Evolutionary conservation across 37 sponge, comb jelly and placozoan species (phyloP), one percentile per base, ranked within the genome.

Genomic region (Beroe forskalii): DNA sequence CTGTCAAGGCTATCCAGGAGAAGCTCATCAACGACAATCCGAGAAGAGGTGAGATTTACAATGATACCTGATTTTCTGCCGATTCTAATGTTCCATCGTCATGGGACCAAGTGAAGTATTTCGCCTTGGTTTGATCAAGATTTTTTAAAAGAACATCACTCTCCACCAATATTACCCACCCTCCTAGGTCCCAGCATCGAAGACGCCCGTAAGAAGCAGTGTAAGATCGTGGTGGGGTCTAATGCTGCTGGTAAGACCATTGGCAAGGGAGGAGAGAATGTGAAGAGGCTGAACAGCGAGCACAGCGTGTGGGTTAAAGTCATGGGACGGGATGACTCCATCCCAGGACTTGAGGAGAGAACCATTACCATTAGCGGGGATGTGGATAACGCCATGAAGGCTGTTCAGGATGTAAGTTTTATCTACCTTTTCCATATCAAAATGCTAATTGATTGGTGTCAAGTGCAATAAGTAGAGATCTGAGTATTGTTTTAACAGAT

Each of bases 251-350:
- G 86, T 9, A 80, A 80, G 86, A 38, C 41, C 19, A 80, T 80
- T 37, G 86, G 86, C 1, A 80, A 80, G 48, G 86, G 86, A 6
- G 86, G 86, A 20, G 86, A 80, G 86, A 80, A 80, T 23, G 86
- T 80, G 25, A 80, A 44, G 28, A 40, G 86, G 28, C 55, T 80
- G 86, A 80, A 80, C 38, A 44, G 55, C 30, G 44, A 41, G 55
- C 35, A 33, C 30, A 80, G 55, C 40, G 86, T 80, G 1, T 80
- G 44, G 44, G 40, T 80, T 17, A 80, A 80, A 44, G 86, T 80
- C 3, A 80, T 80, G 86, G 44, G 55, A 4, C 28, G 86, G 19
- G 86, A 80, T 37, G 86, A 80, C 4, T 44, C 55, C 35, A 80
- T 80, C 3, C 86, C 44, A 20, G 86, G 86, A 4, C 27, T 80